Conservation (phyloP, 2,888 invertebrate species). For the Acrobasis suavella region DNA sequence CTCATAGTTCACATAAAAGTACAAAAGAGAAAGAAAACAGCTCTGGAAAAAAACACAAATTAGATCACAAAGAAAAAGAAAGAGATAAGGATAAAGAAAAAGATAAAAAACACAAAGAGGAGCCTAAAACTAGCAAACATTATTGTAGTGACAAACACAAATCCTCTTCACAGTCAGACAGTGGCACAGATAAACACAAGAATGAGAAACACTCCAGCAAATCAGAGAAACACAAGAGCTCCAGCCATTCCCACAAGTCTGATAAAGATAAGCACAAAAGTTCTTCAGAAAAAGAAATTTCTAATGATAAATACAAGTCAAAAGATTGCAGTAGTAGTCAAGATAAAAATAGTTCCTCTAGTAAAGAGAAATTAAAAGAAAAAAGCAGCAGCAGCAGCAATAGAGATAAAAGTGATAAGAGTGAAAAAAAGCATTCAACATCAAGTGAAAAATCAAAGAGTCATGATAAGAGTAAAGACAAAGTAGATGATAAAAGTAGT, state of each 20-base stretch:
- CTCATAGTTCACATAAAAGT: constrained; percentile 51
- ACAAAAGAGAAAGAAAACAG: constrained; percentile 50
- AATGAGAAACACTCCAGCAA: constrained; percentile 40
- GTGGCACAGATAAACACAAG: constrained; percentile 51
- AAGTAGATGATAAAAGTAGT: constrained; percentile 55
- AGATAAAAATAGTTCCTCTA: constrained; percentile 65
- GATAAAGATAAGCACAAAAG: constrained; percentile 47
- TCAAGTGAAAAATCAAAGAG: constrained; percentile 56
- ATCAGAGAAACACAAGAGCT: constrained; percentile 36
- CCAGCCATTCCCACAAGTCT: constrained; percentile 40
- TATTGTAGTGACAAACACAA: constrained; percentile 47
- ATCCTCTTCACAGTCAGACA: constrained; percentile 45
- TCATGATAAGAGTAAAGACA: constrained; percentile 48
- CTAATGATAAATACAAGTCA: constrained; percentile 52
- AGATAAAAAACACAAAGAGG: constrained; percentile 47
- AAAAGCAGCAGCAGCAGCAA: constrained; percentile 62
- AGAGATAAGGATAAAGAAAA: constrained; percentile 41
- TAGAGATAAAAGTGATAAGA: constrained; percentile 65
- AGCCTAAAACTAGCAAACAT: constrained; percentile 39
- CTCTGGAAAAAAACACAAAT: constrained; percentile 54
- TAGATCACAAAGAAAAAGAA: constrained; percentile 50
- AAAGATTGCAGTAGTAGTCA: constrained; percentile 60
- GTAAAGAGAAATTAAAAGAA: constrained; percentile 65
- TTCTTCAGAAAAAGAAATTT: constrained; percentile 51
- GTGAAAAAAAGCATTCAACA: constrained; percentile 60